Evolutionary conservation across 1,140 invertebrate genomes (phyloP).

Genomic region (Caenorhabditis brenneri): DNA sequence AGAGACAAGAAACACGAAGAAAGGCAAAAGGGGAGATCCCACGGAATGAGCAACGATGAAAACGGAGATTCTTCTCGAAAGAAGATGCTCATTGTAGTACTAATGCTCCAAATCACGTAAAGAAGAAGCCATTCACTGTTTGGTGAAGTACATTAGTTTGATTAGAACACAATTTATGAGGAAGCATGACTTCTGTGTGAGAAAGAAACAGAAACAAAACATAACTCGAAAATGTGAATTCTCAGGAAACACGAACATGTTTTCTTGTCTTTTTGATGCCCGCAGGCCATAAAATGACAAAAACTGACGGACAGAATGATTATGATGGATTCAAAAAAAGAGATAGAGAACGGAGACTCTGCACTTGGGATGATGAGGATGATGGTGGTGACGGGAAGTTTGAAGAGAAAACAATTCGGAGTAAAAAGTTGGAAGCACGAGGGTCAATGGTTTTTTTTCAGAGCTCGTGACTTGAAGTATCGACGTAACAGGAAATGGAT

Average conservation of each 20-base stretch:
- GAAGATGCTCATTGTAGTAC: background rate
- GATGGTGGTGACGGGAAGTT: background rate
- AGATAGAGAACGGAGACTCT: background rate
- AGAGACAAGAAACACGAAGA: background rate
- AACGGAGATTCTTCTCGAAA: constrained; percentile 14
- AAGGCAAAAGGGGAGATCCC: background rate
- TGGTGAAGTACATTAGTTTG: constrained; percentile 18
- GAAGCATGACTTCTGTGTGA: background rate
- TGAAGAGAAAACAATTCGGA: background rate
- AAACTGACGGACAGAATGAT: background rate
- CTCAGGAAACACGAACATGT: background rate
- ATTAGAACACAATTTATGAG: background rate
- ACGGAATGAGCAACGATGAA: constrained; percentile 38
- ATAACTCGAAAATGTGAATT: constrained; percentile 11
- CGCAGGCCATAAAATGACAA: constrained; percentile 15
- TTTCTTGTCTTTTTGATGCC: constrained; percentile 15
- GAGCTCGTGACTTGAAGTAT: no score
- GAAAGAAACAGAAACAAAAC: background rate
- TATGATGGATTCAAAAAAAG: background rate
- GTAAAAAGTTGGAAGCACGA: no score
- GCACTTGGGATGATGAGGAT: background rate
- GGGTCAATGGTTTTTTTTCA: no score
- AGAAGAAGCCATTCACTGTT: background rate
- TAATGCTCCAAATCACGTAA: constrained; percentile 9
- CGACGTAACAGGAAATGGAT: no score